A percentile compares a stretch with the other conserved stretches of the same genome.
Evolutionary conservation across 2,888 invertebrate species (phyloP).

Genomic region (Cyclophora punctaria): DNA sequence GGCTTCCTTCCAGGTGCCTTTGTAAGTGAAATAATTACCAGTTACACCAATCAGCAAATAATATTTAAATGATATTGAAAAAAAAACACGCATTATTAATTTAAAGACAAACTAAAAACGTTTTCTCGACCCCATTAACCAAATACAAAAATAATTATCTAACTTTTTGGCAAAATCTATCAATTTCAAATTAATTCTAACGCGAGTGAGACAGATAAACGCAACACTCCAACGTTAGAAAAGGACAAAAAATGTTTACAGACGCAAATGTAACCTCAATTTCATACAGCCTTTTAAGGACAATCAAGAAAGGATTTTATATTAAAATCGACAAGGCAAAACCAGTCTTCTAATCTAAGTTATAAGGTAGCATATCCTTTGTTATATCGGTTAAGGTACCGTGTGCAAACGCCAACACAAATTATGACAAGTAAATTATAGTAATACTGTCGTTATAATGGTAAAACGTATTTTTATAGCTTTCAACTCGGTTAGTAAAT

Average conservation of each 20-base stretch:
- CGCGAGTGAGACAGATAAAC: constrained; percentile 15
- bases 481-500: constrained; percentile 26
- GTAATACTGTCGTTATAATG: constrained; percentile 43
- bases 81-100: neutral
- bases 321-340: constrained; percentile 8
- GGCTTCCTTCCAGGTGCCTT: no score
- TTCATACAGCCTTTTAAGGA: constrained; percentile 52
- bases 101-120: constrained; percentile 17
- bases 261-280: constrained; percentile 50
- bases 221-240: constrained; percentile 18
- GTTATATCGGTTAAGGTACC: constrained; percentile 31
- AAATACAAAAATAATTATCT: constrained; percentile 17
- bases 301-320: constrained; percentile 39
- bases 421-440: constrained; percentile 48
- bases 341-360: neutral
- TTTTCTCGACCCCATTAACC: constrained; percentile 13
- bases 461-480: constrained; percentile 33
- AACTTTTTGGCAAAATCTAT: constrained; percentile 23
- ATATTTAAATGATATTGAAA: no score
- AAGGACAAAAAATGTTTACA: constrained; percentile 28
- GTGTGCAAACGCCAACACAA: constrained; percentile 51
- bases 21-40: no score
- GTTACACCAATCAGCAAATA: no score
- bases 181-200: constrained; percentile 18
- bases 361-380: constrained; percentile 23